Conservation (phyloP, 2,113 vertebrate genomes). For the Scytalopus superciliaris region DNA sequence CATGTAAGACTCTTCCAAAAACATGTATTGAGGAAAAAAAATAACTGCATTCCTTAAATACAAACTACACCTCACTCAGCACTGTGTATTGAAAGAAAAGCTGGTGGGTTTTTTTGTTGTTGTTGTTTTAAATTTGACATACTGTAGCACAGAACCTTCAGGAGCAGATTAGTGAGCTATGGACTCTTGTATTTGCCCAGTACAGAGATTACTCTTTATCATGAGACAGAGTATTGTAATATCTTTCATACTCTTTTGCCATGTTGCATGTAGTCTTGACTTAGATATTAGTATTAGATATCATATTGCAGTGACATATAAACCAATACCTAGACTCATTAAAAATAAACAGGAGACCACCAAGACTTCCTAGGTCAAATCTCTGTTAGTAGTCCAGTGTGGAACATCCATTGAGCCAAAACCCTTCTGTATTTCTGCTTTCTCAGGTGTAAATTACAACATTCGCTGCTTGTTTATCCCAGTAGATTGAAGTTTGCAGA, state of each 20-base stretch:
- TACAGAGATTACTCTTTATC: not conserved
- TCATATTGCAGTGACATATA: not conserved
- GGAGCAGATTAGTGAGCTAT: not conserved
- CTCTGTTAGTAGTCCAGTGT: not conserved
- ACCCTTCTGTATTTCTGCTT: not conserved
- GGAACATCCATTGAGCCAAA: not conserved
- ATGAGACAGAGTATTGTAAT: not conserved
- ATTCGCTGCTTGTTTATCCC: not conserved
- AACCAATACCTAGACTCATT: not conserved
- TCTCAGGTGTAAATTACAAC: not conserved
- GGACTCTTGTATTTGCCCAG: not conserved
- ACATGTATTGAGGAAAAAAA: not conserved
- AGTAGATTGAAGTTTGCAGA: not conserved
- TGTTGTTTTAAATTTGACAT: not conserved
- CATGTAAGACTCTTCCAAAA: not conserved
- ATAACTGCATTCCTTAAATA: not conserved
- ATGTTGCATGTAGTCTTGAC: not conserved
- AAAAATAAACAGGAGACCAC: not conserved
- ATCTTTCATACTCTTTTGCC: not conserved
- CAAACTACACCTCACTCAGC: not conserved
- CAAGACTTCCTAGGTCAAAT: not conserved
- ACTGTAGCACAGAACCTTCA: not conserved
- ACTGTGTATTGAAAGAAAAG: not conserved
- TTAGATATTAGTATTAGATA: not conserved
- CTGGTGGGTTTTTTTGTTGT: not conserved